These are phyloP conservation scores for Oophaga sylvatica DNA, from an alignment of 2,797 vertebrate species.

Conservation along the genomic window DNA sequence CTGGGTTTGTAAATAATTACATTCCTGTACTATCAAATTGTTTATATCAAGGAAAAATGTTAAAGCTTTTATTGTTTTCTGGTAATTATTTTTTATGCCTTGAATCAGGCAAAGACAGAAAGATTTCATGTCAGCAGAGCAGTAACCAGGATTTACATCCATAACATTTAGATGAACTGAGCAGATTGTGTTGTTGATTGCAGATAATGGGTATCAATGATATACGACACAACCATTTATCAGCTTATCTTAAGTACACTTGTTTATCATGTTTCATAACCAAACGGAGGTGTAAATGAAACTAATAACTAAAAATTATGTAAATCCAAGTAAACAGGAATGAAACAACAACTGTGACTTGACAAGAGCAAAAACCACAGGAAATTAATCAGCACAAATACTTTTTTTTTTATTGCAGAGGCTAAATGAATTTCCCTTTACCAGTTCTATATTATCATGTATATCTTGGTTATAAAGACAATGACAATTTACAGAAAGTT, in stretches of 20 bases:
- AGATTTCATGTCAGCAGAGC: conserved; percentile 30
- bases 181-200: conserved; percentile 36
- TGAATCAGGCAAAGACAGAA: not conserved
- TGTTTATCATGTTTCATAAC: conserved; percentile 11
- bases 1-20: not conserved
- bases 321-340: conserved; percentile 19
- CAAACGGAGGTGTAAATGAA: conserved; percentile 30
- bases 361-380: not conserved
- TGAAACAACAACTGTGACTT: not conserved
- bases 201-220: conserved; percentile 38
- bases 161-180: conserved; percentile 36
- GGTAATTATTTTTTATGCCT: conserved; percentile 29
- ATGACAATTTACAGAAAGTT: not conserved
- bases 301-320: conserved; percentile 25
- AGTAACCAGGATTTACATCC: conserved; percentile 38
- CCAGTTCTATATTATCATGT: not conserved
- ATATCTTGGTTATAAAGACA: not conserved
- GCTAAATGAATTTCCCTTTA: not conserved
- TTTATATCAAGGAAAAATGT: not conserved
- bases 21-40: not conserved
- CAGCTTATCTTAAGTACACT: conserved; percentile 26
- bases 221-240: conserved; percentile 22
- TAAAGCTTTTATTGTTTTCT: conserved; percentile 21
- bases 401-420: not conserved
- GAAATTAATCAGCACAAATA: not conserved